A percentile compares a stretch with the other conserved stretches of the same genome.
phyloP scores from a whole-genome alignment of 2,888 invertebrate genomes.

The Lysandra coridon region DNA sequence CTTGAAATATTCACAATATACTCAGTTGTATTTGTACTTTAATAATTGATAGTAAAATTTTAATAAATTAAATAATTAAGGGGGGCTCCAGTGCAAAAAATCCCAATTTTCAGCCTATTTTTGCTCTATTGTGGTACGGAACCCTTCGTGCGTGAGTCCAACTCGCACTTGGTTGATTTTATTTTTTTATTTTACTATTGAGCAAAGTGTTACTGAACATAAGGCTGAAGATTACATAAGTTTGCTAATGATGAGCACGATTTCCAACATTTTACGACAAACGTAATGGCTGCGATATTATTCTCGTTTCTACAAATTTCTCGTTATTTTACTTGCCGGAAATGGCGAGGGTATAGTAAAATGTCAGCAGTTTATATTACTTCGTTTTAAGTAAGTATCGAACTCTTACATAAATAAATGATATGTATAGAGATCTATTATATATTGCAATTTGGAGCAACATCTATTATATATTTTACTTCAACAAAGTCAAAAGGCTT shows the following conservation, averaged over 20 bases:
- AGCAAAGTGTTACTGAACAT: background rate
- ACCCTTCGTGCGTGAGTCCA: too few relatives aligned
- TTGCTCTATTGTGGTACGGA: too few relatives aligned
- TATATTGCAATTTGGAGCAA: background rate
- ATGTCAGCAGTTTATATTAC: constrained; percentile 5
- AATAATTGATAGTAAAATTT: too few relatives aligned
- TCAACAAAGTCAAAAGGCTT: too few relatives aligned
- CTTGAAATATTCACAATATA: too few relatives aligned
- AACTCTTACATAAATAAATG: constrained; percentile 29
- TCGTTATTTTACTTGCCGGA: background rate
- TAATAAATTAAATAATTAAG: too few relatives aligned
- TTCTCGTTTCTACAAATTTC: constrained; percentile 11
- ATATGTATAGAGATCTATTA: background rate
- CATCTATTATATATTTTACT: too few relatives aligned
- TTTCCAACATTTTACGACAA: constrained; percentile 12
- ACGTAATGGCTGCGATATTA: constrained; percentile 7
- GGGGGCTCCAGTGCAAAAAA: too few relatives aligned
- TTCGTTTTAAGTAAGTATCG: constrained; percentile 39
- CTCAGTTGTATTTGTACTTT: too few relatives aligned
- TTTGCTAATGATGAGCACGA: background rate
- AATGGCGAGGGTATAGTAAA: background rate
- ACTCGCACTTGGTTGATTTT: too few relatives aligned
- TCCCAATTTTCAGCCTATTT: too few relatives aligned
- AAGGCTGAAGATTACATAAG: constrained; percentile 2
- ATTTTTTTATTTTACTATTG: background rate